Base-by-base conservation (phyloP, 2,113 vertebrate genomes). In the Isichthys henryi region DNA sequence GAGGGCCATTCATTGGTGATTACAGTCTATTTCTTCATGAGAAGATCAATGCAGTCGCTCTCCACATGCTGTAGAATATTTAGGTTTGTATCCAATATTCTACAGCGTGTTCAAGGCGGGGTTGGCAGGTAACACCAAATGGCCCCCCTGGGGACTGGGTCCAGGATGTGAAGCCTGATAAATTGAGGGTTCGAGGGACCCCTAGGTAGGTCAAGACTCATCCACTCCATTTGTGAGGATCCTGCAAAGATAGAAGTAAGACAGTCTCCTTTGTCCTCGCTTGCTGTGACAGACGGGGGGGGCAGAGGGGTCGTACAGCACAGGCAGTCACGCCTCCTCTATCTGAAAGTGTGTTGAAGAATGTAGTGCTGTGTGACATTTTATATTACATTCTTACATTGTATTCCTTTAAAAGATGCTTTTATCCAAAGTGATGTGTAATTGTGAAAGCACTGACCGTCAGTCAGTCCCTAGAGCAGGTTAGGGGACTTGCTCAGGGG, bases 31-130 rank as follows among this genome's bases (percentile, higher is more conserved):
- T 35, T 35, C 88, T 86, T 35, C 19, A 56, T 19, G 70, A n/a
- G 17, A 89, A 53, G 85, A 91, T 89, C 88, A 70, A 89, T 91
- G 89, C 45, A 11, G 35, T 23, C 49, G 19, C 39, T 84, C 62
- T 70, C 62, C 13, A 1, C 74, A 77, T 77, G 74, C 74, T 77
- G 31, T 80, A 80, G 35, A 80, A 80, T 43, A 43, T 80, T 35
- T 43, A 17, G 35, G 74, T 77, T 35, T 39, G 70, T 77, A 77
- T n/a, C 31, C 74, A 80, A 35, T 17, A 43, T 43, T 6, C 74
- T 80, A 31, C n/a, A 27, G 62, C 10, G n/a, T 66, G 62, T 66
- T 66, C 2, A 13, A 66, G 62, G n/a, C 7, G 2, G 21, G 1
- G n/a, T 27, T 66, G n/a, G n/a, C n/a, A 27, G 62, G 62, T 66